These are phyloP conservation scores for Lateolabrax maculatus DNA, from an alignment of 2,797 vertebrate species.

Conservation along the genomic window DNA sequence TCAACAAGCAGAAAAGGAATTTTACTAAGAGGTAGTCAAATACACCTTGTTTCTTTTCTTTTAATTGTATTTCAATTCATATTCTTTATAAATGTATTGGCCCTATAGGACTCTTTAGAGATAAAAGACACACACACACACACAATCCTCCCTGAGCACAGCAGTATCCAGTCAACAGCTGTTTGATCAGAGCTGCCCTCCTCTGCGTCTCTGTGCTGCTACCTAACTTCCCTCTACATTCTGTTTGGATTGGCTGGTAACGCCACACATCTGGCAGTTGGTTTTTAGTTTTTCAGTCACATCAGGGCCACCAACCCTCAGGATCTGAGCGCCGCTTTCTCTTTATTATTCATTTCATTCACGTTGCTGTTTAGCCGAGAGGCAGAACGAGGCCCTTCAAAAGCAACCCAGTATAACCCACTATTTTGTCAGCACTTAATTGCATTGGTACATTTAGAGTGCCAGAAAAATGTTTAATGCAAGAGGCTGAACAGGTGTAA, in stretches of 20 bases:
- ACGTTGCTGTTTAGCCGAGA: conserved; percentile 47
- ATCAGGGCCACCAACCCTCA: conserved; percentile 33
- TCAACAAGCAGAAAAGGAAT: too few species aligned
- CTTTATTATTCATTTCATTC: conserved; percentile 53
- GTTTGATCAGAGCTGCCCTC: conserved; percentile 22
- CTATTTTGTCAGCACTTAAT: conserved; percentile 61
- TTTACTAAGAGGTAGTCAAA: too few species aligned
- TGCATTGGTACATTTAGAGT: conserved; percentile 52
- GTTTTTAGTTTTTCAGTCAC: conserved; percentile 10
- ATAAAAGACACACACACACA: too few species aligned
- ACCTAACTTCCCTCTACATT: background rate
- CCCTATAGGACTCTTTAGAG: too few species aligned
- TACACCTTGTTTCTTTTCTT: too few species aligned
- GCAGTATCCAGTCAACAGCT: conserved; percentile 24
- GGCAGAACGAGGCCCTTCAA: conserved; percentile 48
- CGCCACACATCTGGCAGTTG: conserved; percentile 33
- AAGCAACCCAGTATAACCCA: conserved; percentile 26
- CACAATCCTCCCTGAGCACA: background rate
- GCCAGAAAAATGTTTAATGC: conserved; percentile 56
- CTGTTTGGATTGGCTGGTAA: conserved; percentile 43
- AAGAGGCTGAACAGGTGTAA: conserved; percentile 52
- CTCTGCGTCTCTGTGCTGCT: background rate
- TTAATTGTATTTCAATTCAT: too few species aligned
- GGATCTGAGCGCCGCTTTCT: conserved; percentile 43
- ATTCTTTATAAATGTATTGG: too few species aligned